Evolutionary conservation across 2,113 vertebrate species (phyloP).

Genomic region (Melanerpes formicivorus): DNA sequence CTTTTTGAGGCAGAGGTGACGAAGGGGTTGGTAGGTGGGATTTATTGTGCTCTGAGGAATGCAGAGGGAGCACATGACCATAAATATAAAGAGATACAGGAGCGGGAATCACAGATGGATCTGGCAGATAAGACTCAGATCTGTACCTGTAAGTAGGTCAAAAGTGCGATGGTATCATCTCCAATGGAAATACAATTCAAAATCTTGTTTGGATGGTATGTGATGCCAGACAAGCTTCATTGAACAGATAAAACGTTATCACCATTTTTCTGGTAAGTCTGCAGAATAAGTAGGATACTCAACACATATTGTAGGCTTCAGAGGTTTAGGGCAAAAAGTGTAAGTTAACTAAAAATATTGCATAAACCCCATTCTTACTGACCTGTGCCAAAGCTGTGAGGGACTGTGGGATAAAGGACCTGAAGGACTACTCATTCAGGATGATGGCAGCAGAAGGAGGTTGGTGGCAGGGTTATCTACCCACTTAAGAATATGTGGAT

Average conservation of each 20-base stretch:
- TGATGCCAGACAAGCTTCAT: conserved; percentile 25
- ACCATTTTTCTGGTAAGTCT: conserved; percentile 31
- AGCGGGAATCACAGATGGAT: conserved; percentile 57
- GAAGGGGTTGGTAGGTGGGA: conserved; percentile 64
- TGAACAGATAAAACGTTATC: conserved; percentile 54
- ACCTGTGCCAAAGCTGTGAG: background rate
- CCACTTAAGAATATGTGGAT: background rate
- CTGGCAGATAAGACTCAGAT: conserved; percentile 57
- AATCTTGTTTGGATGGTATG: conserved; percentile 41
- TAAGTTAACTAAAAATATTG: conserved; percentile 25
- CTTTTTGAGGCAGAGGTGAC: conserved; percentile 70
- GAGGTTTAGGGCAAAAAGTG: conserved; percentile 1
- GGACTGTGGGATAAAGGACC: background rate
- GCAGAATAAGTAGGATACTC: conserved; percentile 33
- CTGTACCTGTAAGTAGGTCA: conserved; percentile 54
- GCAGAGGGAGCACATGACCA: conserved; percentile 53
- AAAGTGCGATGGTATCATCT: conserved; percentile 43
- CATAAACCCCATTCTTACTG: background rate
- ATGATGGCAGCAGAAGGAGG: background rate
- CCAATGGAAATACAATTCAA: conserved; percentile 35
- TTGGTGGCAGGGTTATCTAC: background rate
- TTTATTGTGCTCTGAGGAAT: conserved; percentile 62
- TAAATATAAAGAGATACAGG: conserved; percentile 65
- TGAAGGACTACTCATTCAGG: background rate
- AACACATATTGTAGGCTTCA: conserved; percentile 15